These are phyloP conservation scores for Papilio dardanus DNA, from an alignment of 1,140 invertebrate species.

Conservation along the genomic window DNA sequence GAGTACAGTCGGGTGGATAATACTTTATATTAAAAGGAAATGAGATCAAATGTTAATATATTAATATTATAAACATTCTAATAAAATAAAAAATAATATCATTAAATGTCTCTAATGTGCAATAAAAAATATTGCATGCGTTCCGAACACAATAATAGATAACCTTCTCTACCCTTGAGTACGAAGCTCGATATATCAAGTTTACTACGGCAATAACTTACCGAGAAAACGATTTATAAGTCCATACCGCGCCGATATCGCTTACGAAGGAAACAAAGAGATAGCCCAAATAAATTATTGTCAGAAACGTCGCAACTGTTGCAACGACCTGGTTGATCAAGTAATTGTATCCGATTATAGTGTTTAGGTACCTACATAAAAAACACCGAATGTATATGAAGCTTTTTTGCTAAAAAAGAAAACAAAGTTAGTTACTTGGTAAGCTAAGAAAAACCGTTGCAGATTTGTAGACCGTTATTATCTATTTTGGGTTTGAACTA, in stretches of 20 bases:
- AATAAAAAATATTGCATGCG: not conserved
- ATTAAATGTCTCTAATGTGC: constrained; percentile 1
- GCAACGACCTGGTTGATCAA: not conserved
- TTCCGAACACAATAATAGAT: constrained; percentile 18
- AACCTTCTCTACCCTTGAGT: constrained; percentile 20
- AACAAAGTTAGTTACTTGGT: not conserved
- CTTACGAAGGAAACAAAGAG: not conserved
- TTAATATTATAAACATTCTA: not conserved
- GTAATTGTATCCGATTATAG: not conserved
- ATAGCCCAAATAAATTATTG: not conserved
- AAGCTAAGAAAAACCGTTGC: not conserved
- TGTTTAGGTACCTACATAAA: too few relatives aligned
- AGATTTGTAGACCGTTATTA: not conserved
- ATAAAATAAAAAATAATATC: not conserved
- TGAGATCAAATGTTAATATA: constrained; percentile 20
- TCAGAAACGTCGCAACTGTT: not conserved
- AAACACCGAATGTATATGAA: too few relatives aligned
- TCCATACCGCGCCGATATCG: not conserved
- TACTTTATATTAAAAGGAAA: constrained; percentile 20
- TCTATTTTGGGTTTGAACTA: not conserved
- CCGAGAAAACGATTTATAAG: constrained; percentile 4
- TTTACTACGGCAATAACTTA: constrained; percentile 15
- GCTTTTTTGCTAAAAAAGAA: too few relatives aligned
- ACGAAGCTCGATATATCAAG: constrained; percentile 28
- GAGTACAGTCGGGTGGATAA: not conserved